phyloP scores from a whole-genome alignment of 2,113 vertebrate species.

The Ophthalmolycus amberensis region DNA sequence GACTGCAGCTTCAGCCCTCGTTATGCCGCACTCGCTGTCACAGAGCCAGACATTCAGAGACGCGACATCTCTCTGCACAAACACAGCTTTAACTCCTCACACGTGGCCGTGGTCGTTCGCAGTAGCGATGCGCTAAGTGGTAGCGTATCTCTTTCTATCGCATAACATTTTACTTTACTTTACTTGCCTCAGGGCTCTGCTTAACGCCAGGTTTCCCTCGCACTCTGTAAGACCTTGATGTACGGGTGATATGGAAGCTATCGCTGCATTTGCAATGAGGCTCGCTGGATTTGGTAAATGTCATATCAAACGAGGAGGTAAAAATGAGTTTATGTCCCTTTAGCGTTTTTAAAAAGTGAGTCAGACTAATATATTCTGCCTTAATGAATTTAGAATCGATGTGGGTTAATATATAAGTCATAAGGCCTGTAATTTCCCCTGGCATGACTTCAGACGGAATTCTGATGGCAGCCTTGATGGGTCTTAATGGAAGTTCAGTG shows the following conservation, averaged over 20 bases:
- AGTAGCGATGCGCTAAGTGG: neutral
- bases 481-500: conserved; percentile 53
- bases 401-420: conserved; percentile 67
- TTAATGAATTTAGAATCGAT: conserved; percentile 73
- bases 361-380: conserved; percentile 60
- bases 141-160: conserved; percentile 1
- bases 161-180: conserved; percentile 7
- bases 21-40: conserved; percentile 44
- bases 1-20: conserved; percentile 55
- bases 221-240: conserved; percentile 27
- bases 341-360: conserved; percentile 49
- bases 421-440: conserved; percentile 68
- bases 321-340: conserved; percentile 61
- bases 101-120: conserved; percentile 29
- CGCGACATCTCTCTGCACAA: conserved; percentile 16
- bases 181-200: conserved; percentile 15
- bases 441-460: conserved; percentile 70
- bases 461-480: conserved; percentile 59
- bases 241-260: conserved; percentile 27
- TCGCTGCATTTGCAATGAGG: conserved; percentile 29
- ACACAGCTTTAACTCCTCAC: conserved; percentile 11
- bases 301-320: conserved; percentile 49
- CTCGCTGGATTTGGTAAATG: conserved; percentile 49
- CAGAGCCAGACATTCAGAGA: conserved; percentile 18
- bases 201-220: conserved; percentile 27